Evolutionary conservation across 2,113 vertebrate genomes (phyloP).

Genomic region (Phrynosoma blainvillii): DNA sequence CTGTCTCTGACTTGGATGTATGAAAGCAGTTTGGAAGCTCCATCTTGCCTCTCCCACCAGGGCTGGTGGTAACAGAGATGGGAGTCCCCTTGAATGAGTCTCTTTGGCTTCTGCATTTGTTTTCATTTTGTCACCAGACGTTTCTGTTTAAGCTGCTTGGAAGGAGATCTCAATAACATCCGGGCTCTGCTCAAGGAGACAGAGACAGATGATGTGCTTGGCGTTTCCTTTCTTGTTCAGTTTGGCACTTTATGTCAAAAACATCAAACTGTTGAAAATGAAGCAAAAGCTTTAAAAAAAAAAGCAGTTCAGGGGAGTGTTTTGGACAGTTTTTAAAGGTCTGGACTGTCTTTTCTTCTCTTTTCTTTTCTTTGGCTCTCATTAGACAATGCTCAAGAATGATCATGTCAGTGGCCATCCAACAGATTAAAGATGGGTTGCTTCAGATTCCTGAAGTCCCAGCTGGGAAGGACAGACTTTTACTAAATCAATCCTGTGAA

Average conservation of each 20-base stretch:
- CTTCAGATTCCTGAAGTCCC: not conserved
- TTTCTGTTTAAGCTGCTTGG: conserved; percentile 69
- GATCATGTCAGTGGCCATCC: not conserved
- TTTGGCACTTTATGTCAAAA: conserved; percentile 31
- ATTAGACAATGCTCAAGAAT: not conserved
- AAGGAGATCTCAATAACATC: conserved; percentile 69
- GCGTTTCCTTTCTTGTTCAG: conserved; percentile 17
- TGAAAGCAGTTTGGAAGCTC: conserved; percentile 27
- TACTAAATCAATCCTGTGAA: not conserved
- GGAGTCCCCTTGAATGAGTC: conserved; percentile 40
- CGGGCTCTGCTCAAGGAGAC: conserved; percentile 49
- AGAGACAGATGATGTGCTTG: conserved; percentile 35
- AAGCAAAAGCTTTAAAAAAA: conserved; percentile 23
- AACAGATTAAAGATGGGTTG: not conserved
- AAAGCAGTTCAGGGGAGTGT: no score
- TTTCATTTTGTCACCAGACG: conserved; percentile 73
- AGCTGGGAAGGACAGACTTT: no score
- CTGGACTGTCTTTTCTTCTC: not conserved
- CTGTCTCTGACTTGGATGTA: conserved; percentile 36
- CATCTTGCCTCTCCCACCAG: conserved; percentile 53
- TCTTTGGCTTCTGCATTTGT: conserved; percentile 60
- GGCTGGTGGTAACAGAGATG: conserved; percentile 41
- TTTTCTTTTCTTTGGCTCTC: not conserved
- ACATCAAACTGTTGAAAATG: conserved; percentile 10
- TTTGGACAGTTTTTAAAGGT: not conserved